Evolutionary conservation across 2,797 vertebrate genomes (phyloP).

Genomic region (Oceanodroma leucorhoa): DNA sequence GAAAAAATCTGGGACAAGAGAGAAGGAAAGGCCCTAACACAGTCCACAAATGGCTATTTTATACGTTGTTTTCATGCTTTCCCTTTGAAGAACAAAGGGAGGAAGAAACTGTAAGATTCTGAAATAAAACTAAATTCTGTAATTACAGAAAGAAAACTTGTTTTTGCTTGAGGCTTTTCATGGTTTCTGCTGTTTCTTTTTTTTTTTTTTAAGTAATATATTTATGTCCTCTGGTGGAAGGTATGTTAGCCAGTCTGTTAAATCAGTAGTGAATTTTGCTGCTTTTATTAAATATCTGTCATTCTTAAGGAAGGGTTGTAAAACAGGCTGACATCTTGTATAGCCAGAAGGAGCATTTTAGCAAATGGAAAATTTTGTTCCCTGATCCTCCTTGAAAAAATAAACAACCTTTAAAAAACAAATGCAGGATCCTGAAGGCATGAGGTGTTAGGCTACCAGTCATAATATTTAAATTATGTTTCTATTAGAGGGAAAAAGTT

Average conservation of each 20-base stretch:
- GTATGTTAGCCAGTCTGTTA: not conserved
- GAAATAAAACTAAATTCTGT: not conserved
- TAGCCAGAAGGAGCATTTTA: not conserved
- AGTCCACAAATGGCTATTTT: not conserved
- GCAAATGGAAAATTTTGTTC: not conserved
- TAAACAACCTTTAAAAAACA: not conserved
- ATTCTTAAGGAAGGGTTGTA: not conserved
- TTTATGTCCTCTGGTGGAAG: not conserved
- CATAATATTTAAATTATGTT: not conserved
- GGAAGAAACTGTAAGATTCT: not conserved
- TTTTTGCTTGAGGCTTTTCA: not conserved
- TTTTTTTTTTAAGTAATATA: not conserved
- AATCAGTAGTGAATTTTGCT: not conserved
- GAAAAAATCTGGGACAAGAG: not conserved
- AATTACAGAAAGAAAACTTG: not conserved
- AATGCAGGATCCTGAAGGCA: not conserved
- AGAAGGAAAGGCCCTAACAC: not conserved
- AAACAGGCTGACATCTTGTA: not conserved
- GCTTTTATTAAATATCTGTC: not conserved
- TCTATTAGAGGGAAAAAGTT: not conserved
- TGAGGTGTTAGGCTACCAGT: not conserved
- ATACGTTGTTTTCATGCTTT: not conserved
- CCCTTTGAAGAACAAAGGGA: not conserved
- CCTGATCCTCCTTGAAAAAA: not conserved
- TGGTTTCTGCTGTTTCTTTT: not conserved